These are phyloP conservation scores for Beris chalybata DNA, from an alignment of 2,888 invertebrate species.

Conservation along the genomic window DNA sequence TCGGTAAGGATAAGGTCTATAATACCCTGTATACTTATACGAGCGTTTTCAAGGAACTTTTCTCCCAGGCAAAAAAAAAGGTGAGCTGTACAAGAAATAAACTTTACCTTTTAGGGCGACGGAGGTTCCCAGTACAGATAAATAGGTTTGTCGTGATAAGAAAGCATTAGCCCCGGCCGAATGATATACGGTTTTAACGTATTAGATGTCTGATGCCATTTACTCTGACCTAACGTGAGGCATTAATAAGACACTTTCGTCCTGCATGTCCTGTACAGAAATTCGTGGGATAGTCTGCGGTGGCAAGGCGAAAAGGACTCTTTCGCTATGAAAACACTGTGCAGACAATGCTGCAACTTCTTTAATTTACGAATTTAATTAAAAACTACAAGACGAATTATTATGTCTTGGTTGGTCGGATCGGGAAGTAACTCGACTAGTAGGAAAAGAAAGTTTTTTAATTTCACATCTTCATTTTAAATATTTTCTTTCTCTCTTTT, in stretches of 20 bases:
- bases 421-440: no score
- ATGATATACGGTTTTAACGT: conserved; percentile 36
- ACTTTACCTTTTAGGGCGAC: conserved; percentile 12
- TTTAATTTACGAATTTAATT: conserved; percentile 15
- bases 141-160: conserved; percentile 51
- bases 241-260: conserved; percentile 27
- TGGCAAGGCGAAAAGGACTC: no score
- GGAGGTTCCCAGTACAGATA: conserved; percentile 41
- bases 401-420: no score
- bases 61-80: neutral
- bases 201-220: conserved; percentile 38
- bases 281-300: no score
- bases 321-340: no score
- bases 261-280: no score
- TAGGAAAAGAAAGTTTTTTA: no score
- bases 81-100: conserved; percentile 26
- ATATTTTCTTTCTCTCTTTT: no score
- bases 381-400: conserved; percentile 9
- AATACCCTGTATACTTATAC: no score
- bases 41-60: no score
- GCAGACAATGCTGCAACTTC: neutral
- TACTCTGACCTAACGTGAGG: conserved; percentile 31
- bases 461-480: no score
- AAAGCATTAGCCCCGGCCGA: conserved; percentile 42
- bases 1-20: no score